Conservation (phyloP, 2,113 vertebrate genomes). For the Cygnus buccinator region DNA sequence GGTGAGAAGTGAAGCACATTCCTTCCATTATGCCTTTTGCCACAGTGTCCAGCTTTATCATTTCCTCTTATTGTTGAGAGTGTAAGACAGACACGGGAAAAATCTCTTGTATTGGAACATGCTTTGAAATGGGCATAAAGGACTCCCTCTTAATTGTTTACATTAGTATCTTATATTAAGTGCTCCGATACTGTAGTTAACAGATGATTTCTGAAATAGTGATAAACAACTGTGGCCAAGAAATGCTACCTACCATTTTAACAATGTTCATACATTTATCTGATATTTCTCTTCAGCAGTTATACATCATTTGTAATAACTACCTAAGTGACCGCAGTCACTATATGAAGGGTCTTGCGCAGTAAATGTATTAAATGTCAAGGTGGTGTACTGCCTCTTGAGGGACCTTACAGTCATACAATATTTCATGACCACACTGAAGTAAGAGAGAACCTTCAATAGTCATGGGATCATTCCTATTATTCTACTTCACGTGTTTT, state of each 20-base stretch:
- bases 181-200: not conserved
- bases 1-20: constrained; percentile 70
- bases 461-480: not conserved
- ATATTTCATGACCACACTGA: not conserved
- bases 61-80: not conserved
- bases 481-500: not conserved
- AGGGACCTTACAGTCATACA: accelerated
- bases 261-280: not conserved
- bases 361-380: not conserved
- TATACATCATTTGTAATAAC: not conserved
- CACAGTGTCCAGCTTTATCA: constrained; percentile 21
- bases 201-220: not conserved
- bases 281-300: not conserved
- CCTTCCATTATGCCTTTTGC: constrained; percentile 55
- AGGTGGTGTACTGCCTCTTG: not conserved
- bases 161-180: not conserved
- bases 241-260: not conserved
- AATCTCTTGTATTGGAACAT: not conserved
- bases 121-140: not conserved
- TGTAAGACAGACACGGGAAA: not conserved
- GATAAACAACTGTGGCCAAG: not conserved
- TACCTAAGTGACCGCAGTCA: not conserved
- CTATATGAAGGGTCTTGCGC: not conserved
- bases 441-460: not conserved
- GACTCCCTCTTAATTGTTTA: not conserved